Evolutionary conservation across 2,888 invertebrate genomes (phyloP), one percentile per base, ranked within the genome.

Genomic region (Hirtodrosophila cameraria): DNA sequence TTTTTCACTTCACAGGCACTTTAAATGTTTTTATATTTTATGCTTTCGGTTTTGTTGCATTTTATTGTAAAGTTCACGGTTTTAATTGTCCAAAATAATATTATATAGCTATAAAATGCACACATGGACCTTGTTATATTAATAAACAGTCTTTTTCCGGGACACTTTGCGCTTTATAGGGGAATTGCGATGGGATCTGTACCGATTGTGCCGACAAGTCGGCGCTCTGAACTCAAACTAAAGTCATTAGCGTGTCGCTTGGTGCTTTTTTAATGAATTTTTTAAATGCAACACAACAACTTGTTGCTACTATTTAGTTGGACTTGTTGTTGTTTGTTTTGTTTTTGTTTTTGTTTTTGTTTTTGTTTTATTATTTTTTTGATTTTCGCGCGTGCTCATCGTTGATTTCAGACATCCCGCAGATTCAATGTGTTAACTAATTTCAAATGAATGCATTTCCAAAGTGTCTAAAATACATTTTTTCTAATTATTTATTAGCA

Each of bases 221-320:
- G 61, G 71, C 72, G 69, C 49, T 87, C 81, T 83, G 49, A 83
- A 64, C 70, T 67, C 63, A 62, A 87, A 88, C 87, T 87, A 82
- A 87, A 87, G 75, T 81, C 72, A 59, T 74, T 83, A 58, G 67
- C 77, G 66, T 69, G 63, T 54, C 60, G 72, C 74, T 73, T 57
- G 66, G 53, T 60, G 69, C 73, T 88, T 87, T 87, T 83, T 88
- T 76, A 87, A 86, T 75, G 66, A 67, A 62, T 74, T 63, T 57
- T 41, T 35, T 50, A 73, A 41, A 55, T 36, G 28, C 25, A 31
- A 23, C 28, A 45, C 48, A 46, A 38, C 11, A 38, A 38, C 23
- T 62, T 58, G 61, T 43, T 62, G 46, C 54, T 54, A 39, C 41
- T 63, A 55, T 58, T 81, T 42, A 49, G 25, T 59, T 43, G 20